Base-by-base conservation (phyloP, 1,140 invertebrate species). In the Calliphora vicina region DNA sequence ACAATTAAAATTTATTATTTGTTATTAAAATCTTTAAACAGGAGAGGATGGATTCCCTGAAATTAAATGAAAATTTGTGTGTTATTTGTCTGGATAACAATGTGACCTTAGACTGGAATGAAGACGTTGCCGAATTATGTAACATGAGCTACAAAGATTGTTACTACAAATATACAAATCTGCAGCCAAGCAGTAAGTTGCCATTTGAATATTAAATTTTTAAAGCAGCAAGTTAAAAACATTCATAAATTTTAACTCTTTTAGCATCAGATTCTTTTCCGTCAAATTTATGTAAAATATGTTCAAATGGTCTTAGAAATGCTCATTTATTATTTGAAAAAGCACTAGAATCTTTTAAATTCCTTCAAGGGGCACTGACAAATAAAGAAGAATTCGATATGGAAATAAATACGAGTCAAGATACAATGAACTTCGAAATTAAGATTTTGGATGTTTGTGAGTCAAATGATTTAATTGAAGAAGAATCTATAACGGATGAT, bases 281-380 rank as follows among this genome's bases (percentile, higher is more conserved):
- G 4, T 2, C 15, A n/a, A 35, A 17, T 8, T n/a, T 74, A 5
- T 74, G 72, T 35, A 9, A 42, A 20, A n/a, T 17, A 10, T 74
- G 72, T 9, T 74, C 26, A 10, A 74, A 12, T 17, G 72, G 26
- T 35, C 29, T 74, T 27, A 74, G 20, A 35, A 74, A 74, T 6
- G 72, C 26, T n/a, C 72, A 74, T 35, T 29, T 74, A n/a, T 74
- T 74, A 17, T 27, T 74, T 74, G 72, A 74, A 35, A 74, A 74
- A 35, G 72, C 72, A 13, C 4, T n/a, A 3, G 72, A 1, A 9
- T 1, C 72, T n/a, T 8, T n/a, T 8, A 35, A n/a, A 10, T 23
- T 20, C 2, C 15, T 23, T 10, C 25, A n/a, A n/a, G n/a, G n/a
- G n/a, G n/a, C n/a, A n/a, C n/a, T n/a, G n/a, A 25, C n/a, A 6